Evolutionary conservation across 1,140 invertebrate genomes (phyloP).

Genomic region (Drosophila oshimai): DNA sequence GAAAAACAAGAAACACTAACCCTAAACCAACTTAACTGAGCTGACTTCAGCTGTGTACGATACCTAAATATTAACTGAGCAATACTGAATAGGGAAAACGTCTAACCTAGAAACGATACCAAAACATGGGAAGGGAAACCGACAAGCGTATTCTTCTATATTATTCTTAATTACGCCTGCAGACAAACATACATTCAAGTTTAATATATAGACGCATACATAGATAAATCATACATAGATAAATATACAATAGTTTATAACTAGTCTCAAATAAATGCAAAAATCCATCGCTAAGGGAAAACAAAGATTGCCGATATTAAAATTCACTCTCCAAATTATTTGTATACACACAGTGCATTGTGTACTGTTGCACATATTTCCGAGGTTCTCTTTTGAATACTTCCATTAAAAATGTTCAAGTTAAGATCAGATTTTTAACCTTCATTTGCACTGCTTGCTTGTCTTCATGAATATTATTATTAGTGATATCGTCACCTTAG

Average conservation of each 20-base stretch:
- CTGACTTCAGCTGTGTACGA: constrained; percentile 34
- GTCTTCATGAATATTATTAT: background rate
- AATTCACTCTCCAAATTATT: constrained; percentile 6
- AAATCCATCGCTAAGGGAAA: constrained; percentile 16
- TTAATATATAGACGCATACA: constrained; percentile 5
- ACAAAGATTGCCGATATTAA: background rate
- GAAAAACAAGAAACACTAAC: constrained; percentile 1
- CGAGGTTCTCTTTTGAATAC: constrained; percentile 18
- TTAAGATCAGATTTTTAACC: constrained; percentile 2
- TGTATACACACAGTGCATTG: constrained; percentile 2
- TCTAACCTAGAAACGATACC: constrained; percentile 2
- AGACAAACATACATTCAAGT: background rate
- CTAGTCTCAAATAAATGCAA: constrained; percentile 30
- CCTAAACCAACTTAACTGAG: constrained; percentile 25
- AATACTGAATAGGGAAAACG: constrained; percentile 3
- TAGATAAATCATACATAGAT: constrained; percentile 4
- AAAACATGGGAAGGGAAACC: background rate
- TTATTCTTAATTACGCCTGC: constrained; percentile 1
- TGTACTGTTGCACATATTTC: background rate
- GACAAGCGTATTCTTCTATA: constrained; percentile 7
- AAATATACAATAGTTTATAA: constrained; percentile 35
- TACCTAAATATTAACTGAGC: constrained; percentile 22
- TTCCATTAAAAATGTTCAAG: constrained; percentile 16
- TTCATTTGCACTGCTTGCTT: constrained; percentile 2
- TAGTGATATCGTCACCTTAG: background rate